Evolutionary conservation across 64 coral and sea anemone species (phyloP).

Genomic region (Porites australiensis): DNA sequence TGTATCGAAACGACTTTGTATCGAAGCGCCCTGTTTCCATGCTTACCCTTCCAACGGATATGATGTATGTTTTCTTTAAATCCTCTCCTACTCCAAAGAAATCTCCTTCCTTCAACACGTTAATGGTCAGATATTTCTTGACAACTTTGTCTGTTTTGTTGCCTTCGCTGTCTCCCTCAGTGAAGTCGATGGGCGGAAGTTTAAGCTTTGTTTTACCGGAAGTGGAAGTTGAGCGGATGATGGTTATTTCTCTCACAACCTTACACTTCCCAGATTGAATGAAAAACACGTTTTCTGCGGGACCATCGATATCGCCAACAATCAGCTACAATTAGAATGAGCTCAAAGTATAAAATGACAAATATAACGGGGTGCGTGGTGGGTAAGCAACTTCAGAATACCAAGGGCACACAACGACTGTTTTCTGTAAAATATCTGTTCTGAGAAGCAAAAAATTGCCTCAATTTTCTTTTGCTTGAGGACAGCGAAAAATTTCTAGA

Average conservation of each 20-base stretch:
- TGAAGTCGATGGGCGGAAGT: conserved; percentile 52
- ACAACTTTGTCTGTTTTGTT: conserved; percentile 59
- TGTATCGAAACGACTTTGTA: no score
- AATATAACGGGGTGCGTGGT: no score
- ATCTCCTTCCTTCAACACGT: conserved; percentile 71
- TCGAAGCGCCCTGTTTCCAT: neutral
- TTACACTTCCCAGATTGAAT: conserved; percentile 87
- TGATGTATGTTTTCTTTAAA: conserved; percentile 84
- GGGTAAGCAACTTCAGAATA: no score
- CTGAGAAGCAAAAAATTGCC: no score
- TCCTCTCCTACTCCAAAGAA: conserved; percentile 96
- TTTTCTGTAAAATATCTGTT: no score
- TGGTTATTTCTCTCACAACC: conserved; percentile 84
- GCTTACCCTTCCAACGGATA: conserved; percentile 83
- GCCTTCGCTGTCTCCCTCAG: neutral
- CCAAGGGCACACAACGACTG: no score
- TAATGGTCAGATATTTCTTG: conserved; percentile 70
- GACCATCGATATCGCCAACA: conserved; percentile 64
- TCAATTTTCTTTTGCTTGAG: no score
- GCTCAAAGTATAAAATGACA: neutral
- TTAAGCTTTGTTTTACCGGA: conserved; percentile 65
- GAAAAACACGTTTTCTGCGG: conserved; percentile 79
- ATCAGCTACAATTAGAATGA: conserved; percentile 70
- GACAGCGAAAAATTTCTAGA: no score
- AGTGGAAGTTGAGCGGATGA: conserved; percentile 49